Evolutionary conservation across 2,113 vertebrate genomes (phyloP), one percentile per base, ranked within the genome.

Genomic region (Dolichallabes microphthalmus): DNA sequence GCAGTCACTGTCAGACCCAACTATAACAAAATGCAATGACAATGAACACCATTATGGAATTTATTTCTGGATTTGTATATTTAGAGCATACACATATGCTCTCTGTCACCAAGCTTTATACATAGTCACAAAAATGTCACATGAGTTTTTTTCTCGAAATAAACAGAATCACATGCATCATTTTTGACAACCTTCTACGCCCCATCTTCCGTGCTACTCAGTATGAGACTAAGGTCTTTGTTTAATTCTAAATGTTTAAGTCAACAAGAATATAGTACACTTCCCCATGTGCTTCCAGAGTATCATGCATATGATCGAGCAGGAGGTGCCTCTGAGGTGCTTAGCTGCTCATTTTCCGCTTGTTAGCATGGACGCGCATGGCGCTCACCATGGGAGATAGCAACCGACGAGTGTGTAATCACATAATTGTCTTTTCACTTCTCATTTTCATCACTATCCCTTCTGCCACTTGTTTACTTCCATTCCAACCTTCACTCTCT

Each of bases 361-460:
- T 99, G 96, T 99, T 99, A 98, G 96, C 94, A 94, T 95, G 94
- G 80, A 95, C 96, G 95, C 96, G 95, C 89, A 91, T 93, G 95
- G 94, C 94, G 96, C 94, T 93, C 95, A 95, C 94, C 93, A 94
- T 90, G 92, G 95, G 94, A 92, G 96, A 97, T 96, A 96, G 96
- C 96, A 95, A 89, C 93, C 96, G 96, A 98, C 97, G 97, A 98
- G 95, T 99, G 98, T 99, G 98, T 99, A 99, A 99, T 99, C 97
- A 96, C 95, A 97, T 99, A 99, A 99, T 99, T 99, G 97, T 99
- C 97, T 99, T 99, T 99, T 99, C 98, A 98, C 96, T 98, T 99
- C 97, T 98, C 96, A 98, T 99, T 97, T 98, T 95, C 97, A 96
- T 99, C 97, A 99, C 94, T 96, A 91, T 92, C 90, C 92, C 93